phyloP scores from a whole-genome alignment of 2,888 invertebrate species.

The Silvanus unidentatus region DNA sequence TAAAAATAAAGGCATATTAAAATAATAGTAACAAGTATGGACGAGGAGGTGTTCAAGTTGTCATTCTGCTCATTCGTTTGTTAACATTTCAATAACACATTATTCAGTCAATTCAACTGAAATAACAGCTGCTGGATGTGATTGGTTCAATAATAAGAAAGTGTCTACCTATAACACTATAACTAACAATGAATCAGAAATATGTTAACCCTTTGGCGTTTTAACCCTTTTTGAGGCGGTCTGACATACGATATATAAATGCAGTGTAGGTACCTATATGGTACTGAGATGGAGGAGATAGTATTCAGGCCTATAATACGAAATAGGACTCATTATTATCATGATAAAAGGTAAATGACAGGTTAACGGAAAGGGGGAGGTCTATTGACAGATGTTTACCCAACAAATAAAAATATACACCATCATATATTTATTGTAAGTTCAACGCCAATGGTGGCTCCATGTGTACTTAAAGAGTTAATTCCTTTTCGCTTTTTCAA shows the following conservation, averaged over 20 bases:
- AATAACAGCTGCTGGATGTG: slow-evolving; percentile 2
- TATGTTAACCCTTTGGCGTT: slow-evolving; percentile 13
- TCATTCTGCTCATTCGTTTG: slow-evolving; percentile 17
- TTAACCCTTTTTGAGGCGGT: slow-evolving; percentile 30
- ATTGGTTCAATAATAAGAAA: slow-evolving; percentile 4
- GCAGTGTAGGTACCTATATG: slow-evolving; percentile 27
- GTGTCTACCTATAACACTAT: slow-evolving; percentile 9
- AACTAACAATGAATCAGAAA: slow-evolving; percentile 19
- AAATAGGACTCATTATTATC: slow-evolving; percentile 39
- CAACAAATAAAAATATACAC: slow-evolving; percentile 32
- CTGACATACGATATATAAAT: slow-evolving; percentile 21
- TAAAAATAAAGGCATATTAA: too few relatives aligned
- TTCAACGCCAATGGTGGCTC: too few relatives aligned
- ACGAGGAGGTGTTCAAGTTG: slow-evolving; percentile 14
- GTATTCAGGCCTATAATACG: slow-evolving; percentile 23
- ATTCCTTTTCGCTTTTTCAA: too few relatives aligned
- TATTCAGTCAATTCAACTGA: slow-evolving; percentile 4
- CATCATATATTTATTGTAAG: too few relatives aligned
- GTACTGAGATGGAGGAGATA: slow-evolving; percentile 30
- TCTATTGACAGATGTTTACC: slow-evolving; percentile 48
- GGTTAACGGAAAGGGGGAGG: slow-evolving; percentile 42
- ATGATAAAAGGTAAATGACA: slow-evolving; percentile 44
- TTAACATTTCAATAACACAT: slow-evolving; percentile 19
- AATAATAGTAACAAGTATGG: neutral
- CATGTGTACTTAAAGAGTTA: too few relatives aligned